These are phyloP conservation scores for Philereme vetulata DNA, from an alignment of 2,888 invertebrate species.

Conservation along the genomic window DNA sequence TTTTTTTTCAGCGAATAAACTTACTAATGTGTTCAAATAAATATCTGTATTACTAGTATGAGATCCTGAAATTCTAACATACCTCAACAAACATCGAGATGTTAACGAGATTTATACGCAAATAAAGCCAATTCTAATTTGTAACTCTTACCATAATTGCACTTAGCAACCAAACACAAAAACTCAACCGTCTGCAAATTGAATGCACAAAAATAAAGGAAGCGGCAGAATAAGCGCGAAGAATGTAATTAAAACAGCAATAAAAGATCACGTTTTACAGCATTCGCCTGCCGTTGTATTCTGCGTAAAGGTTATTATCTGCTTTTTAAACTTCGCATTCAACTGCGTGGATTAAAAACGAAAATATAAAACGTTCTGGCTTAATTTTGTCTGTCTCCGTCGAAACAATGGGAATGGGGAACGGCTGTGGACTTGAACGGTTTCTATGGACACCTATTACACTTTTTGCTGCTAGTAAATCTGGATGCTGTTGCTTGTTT, in stretches of 20 bases:
- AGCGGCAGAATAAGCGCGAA: constrained; percentile 56
- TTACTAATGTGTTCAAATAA: no score
- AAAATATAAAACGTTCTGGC: constrained; percentile 69
- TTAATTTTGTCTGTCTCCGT: constrained; percentile 69
- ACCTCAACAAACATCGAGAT: no score
- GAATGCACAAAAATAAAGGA: constrained; percentile 60
- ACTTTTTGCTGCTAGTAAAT: constrained; percentile 36
- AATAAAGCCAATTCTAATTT: constrained; percentile 17
- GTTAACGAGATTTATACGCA: not conserved
- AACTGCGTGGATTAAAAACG: constrained; percentile 71
- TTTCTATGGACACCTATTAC: constrained; percentile 46
- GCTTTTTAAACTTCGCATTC: constrained; percentile 74
- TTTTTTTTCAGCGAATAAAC: no score
- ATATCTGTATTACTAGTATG: no score
- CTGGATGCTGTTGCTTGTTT: constrained; percentile 31
- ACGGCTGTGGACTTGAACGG: constrained; percentile 55
- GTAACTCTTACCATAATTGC: constrained; percentile 26
- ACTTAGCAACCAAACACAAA: constrained; percentile 31
- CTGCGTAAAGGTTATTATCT: constrained; percentile 72
- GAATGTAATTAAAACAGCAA: constrained; percentile 77
- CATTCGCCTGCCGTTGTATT: constrained; percentile 62
- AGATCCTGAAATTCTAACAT: no score
- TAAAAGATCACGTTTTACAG: constrained; percentile 73
- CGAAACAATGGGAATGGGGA: constrained; percentile 62
- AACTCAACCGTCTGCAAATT: constrained; percentile 41